Conservation (phyloP, 2,888 invertebrate species). For the Diarsia rubi region DNA sequence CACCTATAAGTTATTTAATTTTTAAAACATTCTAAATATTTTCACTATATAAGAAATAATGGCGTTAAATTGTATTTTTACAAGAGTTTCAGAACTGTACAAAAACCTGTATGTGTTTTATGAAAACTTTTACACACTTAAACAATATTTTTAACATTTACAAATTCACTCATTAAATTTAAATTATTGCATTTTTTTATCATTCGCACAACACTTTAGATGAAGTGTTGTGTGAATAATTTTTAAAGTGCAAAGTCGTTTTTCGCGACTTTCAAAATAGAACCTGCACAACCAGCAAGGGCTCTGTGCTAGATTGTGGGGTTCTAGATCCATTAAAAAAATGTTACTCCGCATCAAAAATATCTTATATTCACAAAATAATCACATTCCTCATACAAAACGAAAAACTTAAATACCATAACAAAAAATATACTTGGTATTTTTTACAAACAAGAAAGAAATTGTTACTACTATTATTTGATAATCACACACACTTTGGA, state of each 20-base stretch:
- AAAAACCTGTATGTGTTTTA: conserved; percentile 76
- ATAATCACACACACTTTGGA: conserved; percentile 85
- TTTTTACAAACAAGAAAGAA: conserved; percentile 55
- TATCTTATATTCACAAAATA: conserved; percentile 41
- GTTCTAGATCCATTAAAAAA: conserved; percentile 76
- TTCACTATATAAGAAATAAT: conserved; percentile 77
- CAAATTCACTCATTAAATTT: conserved; percentile 38
- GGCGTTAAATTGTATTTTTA: conserved; percentile 66
- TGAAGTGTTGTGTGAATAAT: conserved; percentile 71
- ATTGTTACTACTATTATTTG: conserved; percentile 72
- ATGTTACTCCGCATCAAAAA: conserved; percentile 83
- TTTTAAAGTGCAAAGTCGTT: conserved; percentile 57
- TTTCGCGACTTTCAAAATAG: conserved; percentile 70
- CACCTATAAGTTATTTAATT: conserved; percentile 78
- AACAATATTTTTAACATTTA: conserved; percentile 47
- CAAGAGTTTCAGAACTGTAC: conserved; percentile 69
- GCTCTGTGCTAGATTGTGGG: conserved; percentile 83
- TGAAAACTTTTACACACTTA: conserved; percentile 64
- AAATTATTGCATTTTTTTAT: conserved; percentile 54
- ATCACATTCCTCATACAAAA: conserved; percentile 39
- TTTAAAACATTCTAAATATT: conserved; percentile 79
- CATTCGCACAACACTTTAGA: conserved; percentile 65
- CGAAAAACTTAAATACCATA: neutral
- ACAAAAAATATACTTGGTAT: neutral
- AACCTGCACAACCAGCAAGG: conserved; percentile 82